A percentile compares a stretch with the other conserved stretches of the same genome.
These are phyloP conservation scores for Chitala chitala DNA, from an alignment of 2,113 vertebrate species.

Conservation along the genomic window DNA sequence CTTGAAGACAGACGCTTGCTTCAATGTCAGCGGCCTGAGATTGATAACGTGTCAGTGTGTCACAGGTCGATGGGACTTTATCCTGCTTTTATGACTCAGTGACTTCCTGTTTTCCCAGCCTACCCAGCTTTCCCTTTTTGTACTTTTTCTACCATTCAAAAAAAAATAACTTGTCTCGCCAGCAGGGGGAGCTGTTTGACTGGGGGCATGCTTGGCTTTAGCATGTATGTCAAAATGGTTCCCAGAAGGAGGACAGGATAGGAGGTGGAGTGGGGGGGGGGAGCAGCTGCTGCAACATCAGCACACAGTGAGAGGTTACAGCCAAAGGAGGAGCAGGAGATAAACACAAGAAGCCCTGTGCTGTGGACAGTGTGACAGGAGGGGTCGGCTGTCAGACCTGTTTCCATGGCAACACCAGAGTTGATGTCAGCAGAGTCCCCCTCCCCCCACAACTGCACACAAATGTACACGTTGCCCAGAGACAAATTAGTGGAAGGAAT, in stretches of 20 bases:
- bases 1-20: too few species aligned
- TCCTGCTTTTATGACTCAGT: too few species aligned
- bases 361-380: constrained; percentile 26
- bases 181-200: background rate
- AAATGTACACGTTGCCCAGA: background rate
- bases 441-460: background rate
- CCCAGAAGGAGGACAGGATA: constrained; percentile 1
- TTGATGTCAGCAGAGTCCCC: background rate
- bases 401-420: constrained; percentile 4
- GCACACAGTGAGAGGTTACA: constrained; percentile 23
- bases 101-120: too few species aligned
- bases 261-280: background rate
- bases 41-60: too few species aligned
- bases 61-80: too few species aligned
- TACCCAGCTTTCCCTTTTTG: too few species aligned
- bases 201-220: background rate
- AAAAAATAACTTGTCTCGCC: background rate
- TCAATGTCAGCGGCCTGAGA: too few species aligned
- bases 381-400: background rate
- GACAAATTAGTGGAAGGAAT: background rate
- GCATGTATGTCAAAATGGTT: background rate
- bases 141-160: background rate
- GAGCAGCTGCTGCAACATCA: constrained; percentile 26
- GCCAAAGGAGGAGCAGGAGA: constrained; percentile 6
- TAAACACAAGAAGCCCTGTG: constrained; percentile 14